phyloP scores from a whole-genome alignment of 2,888 invertebrate genomes.

The Sycophila texana region DNA sequence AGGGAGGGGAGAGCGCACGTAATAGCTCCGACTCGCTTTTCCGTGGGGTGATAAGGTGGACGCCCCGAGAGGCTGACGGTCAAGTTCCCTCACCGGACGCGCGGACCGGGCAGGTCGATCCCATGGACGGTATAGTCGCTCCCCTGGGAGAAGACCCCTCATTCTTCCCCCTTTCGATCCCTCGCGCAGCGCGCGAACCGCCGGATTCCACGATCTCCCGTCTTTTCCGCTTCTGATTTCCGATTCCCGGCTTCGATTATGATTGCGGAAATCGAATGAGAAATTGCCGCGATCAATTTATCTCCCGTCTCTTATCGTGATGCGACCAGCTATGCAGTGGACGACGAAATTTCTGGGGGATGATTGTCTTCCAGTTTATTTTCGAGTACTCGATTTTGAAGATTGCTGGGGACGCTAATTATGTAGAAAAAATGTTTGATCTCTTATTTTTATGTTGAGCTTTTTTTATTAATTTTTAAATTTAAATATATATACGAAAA shows the following conservation, averaged over 20 bases:
- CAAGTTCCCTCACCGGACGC: background rate
- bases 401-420: no score
- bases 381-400: no score
- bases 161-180: no score
- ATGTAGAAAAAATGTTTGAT: no score
- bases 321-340: background rate
- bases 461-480: no score
- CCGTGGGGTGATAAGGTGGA: no score
- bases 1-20: no score
- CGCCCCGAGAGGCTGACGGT: background rate
- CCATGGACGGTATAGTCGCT: slow-evolving; percentile 20
- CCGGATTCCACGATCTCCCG: background rate
- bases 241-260: slow-evolving; percentile 22
- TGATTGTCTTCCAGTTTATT: no score
- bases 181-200: background rate
- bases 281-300: slow-evolving; percentile 16
- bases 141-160: slow-evolving; percentile 22
- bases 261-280: slow-evolving; percentile 36
- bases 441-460: no score
- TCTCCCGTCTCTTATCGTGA: no score
- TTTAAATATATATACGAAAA: no score
- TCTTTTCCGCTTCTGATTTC: slow-evolving; percentile 17
- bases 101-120: background rate
- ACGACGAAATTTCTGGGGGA: background rate
- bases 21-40: no score